Conservation (phyloP, 2,888 invertebrate genomes). For the Chelonus formosanus region DNA sequence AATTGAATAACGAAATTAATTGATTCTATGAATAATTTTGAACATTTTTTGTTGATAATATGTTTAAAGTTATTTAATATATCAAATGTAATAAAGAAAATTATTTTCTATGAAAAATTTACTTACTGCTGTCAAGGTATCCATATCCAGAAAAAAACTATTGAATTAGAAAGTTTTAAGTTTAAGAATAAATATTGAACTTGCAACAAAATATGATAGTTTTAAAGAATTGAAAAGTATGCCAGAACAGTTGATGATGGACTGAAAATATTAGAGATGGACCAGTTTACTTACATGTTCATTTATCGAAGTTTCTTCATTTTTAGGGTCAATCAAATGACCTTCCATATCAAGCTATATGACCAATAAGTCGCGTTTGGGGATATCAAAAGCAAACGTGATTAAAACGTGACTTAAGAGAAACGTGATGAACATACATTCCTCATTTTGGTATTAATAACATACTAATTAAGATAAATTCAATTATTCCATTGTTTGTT, state of each 20-base stretch:
- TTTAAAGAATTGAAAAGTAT: constrained; percentile 33
- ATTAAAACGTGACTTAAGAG: constrained; percentile 58
- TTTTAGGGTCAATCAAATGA: constrained; percentile 58
- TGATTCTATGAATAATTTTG: too few relatives aligned
- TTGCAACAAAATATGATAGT: constrained; percentile 10
- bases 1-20: too few relatives aligned
- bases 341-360: constrained; percentile 59
- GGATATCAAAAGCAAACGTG: constrained; percentile 57
- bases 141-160: constrained; percentile 45
- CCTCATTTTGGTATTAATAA: background rate
- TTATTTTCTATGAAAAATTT: constrained; percentile 17
- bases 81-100: too few relatives aligned
- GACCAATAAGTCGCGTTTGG: constrained; percentile 36
- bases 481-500: background rate
- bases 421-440: constrained; percentile 41
- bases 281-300: constrained; percentile 58
- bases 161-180: too few relatives aligned
- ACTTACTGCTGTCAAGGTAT: constrained; percentile 57
- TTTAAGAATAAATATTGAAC: constrained; percentile 1
- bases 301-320: constrained; percentile 58
- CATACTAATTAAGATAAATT: too few relatives aligned
- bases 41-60: too few relatives aligned
- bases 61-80: too few relatives aligned
- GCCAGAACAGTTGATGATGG: constrained; percentile 43
- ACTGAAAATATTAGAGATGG: constrained; percentile 49